Base-by-base conservation (phyloP, 2,888 invertebrate species). In the Caenorhabditis doughertyi region DNA sequence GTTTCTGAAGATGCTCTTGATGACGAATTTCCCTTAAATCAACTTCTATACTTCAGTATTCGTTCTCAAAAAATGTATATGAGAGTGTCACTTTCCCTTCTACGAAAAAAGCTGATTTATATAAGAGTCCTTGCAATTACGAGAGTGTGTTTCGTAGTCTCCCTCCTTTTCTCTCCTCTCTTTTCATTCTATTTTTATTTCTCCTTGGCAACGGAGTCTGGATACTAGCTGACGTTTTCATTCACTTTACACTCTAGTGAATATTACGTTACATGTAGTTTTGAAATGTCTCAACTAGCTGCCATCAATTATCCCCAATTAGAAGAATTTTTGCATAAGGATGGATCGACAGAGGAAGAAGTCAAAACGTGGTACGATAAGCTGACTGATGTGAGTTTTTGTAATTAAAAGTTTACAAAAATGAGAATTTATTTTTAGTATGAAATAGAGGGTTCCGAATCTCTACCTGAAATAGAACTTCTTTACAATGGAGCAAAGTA, bases 401-500 rank as follows among this genome's bases (percentile, higher is more conserved):
- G 42, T 35, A 7, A 21, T 3, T n/a, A 9, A 3, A 29, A 13
- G n/a, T 27, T 42, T 3, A 32, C 9, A 39, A 13, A 13, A 39
- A 39, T 13, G n/a, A 44, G 16, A 55, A 11, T 3, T 39, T 21
- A 42, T 32, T 84, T 90, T 13, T 42, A 90, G 86, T 84, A 86
- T 72, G 89, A 89, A 47, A 62, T 89, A 9, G 88, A 87, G 18
- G 89, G 88, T 32, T 73, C 81, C 9, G 88, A 88, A 49, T 62
- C 83, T 0, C 35, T 55, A 1, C 76, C 77, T 11, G 87, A 90
- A 23, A 51, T 90, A 16, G 85, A 87, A 29, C 55, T 85, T 13
- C 70, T 90, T 9, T 85, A 84, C 49, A 85, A 87, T 53, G 89
- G 85, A 13, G 68, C 89, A 1, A 83, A 84, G 35, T 83, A 73